A percentile compares a stretch with the other conserved stretches of the same genome.
Conservation (phyloP, 2,797 vertebrate genomes). For the Scyliorhinus canicula region DNA sequence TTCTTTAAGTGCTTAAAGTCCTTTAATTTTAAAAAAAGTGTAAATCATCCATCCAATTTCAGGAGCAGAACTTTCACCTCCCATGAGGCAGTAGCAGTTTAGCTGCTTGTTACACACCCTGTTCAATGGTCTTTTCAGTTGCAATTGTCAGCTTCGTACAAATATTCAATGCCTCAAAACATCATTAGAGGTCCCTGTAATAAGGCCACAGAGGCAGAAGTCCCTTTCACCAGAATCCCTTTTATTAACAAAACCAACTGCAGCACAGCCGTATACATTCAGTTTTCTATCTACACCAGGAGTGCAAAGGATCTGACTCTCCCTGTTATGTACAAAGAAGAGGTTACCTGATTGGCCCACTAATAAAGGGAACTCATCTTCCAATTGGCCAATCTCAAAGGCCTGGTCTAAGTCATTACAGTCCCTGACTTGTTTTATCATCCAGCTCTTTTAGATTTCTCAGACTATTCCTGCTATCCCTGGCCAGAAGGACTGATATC, state of each 20-base stretch:
- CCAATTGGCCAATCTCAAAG: no score
- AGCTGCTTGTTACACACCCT: neutral
- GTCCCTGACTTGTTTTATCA: neutral
- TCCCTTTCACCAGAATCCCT: no score
- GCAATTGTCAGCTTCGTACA: neutral
- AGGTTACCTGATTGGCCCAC: no score
- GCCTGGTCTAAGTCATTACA: no score
- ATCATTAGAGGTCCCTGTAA: neutral
- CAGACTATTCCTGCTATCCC: neutral
- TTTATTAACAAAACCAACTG: no score
- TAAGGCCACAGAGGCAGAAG: no score
- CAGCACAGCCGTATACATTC: no score
- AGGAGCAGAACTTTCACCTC: neutral
- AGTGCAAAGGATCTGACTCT: no score
- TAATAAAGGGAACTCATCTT: no score
- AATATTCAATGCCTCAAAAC: neutral
- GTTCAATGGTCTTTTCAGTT: neutral
- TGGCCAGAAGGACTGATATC: neutral
- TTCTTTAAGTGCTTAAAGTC: neutral
- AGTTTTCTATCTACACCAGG: no score
- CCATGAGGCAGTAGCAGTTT: neutral
- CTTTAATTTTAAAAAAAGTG: neutral
- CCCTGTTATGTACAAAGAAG: no score
- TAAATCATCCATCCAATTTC: neutral
- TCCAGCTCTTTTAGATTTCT: neutral